Evolutionary conservation across 2,113 vertebrate species (phyloP).

Genomic region (Galeopterus variegatus): DNA sequence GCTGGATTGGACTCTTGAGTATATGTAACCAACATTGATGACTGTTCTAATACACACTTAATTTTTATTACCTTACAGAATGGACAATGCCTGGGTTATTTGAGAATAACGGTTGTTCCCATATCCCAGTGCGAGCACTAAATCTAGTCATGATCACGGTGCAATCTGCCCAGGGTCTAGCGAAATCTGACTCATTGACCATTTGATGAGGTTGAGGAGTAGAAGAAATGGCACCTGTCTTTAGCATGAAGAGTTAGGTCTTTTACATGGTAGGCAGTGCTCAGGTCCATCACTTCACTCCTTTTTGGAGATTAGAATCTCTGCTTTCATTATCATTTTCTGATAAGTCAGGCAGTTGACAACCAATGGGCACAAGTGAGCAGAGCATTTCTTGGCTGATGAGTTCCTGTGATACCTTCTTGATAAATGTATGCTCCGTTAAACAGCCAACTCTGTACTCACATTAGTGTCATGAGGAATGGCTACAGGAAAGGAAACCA

Average conservation of each 20-base stretch:
- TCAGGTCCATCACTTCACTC: background rate
- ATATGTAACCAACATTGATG: background rate
- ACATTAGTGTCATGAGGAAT: background rate
- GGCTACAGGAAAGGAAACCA: background rate
- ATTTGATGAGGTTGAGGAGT: background rate
- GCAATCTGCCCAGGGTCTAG: background rate
- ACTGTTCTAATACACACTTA: background rate
- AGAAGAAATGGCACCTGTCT: background rate
- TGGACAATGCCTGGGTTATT: background rate
- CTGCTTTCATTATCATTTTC: slow-evolving; percentile 20
- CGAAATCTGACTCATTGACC: background rate
- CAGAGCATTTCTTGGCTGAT: background rate
- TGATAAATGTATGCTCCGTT: background rate
- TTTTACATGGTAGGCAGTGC: no score
- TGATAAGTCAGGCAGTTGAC: background rate
- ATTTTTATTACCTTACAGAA: slow-evolving; percentile 16
- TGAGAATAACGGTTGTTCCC: background rate
- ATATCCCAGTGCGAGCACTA: background rate
- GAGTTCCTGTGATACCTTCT: background rate
- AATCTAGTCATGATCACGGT: background rate
- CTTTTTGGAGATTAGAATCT: background rate
- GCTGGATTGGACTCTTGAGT: background rate
- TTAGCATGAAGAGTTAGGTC: background rate
- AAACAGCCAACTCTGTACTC: background rate
- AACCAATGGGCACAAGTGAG: background rate